Base-by-base conservation (phyloP, 2,113 vertebrate genomes). In the Myrmophylax atrothorax region DNA sequence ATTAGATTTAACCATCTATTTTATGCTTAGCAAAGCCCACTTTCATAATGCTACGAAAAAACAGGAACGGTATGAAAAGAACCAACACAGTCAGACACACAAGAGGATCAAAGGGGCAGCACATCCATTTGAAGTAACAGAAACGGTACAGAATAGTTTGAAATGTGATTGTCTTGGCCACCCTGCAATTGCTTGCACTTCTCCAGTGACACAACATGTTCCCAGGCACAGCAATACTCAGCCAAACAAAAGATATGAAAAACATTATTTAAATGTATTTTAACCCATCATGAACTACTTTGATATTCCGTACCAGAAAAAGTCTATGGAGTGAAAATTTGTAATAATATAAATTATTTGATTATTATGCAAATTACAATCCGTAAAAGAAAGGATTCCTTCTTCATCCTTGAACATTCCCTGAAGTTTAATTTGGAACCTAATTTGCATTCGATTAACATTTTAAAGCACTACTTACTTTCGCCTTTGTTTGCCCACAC, bases 391-490 rank as follows among this genome's bases (percentile, higher is more conserved):
- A 93, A 92, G 33, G 52, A 79, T 77, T 72, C 53, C 62, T 93
- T 89, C 75, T 83, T 84, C 68, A 84, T 81, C 52, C 42, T 46
- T 68, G 22, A 64, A 59, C 25, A 52, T 50, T 88, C 67, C 67
- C 74, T 50, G 12, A 91, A 77, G 47, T 86, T 88, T 75, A 74
- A 90, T 88, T 62, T 68, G 73, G 60, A 93, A 91, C 29, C 37
- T 75, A 35, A 83, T 77, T 87, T 86, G 44, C 85, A 86, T 84
- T 84, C 63, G 55, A 56, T 84, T 93, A 93, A 64, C 53, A 75
- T 84, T 95, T 90, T 80, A 86, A 84, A 90, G 74, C 46, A 75
- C 60, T 84, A 89, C 38, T 56, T 85, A 73, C 38, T 69, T 84
- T 49, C 66, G 68, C 3, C 33, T 95, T 79, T 95, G 84, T 91